Percentiles rank a stretch among this genome's conserved stretches.
Conservation (phyloP, 1,140 invertebrate genomes). For the Drosophila pseudoobscura region DNA sequence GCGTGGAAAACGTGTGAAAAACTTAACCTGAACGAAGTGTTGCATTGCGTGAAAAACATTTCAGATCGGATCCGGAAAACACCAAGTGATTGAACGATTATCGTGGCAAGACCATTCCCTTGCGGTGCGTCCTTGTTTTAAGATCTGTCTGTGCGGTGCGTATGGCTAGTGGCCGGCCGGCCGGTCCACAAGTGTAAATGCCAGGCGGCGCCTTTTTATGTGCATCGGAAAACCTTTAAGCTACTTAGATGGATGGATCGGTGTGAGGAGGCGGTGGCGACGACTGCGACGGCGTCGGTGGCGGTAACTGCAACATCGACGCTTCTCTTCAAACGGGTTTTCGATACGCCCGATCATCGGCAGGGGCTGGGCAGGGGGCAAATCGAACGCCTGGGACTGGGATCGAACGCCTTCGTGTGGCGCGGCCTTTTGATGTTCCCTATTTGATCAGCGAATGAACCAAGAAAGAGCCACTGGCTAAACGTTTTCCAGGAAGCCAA, state of each 20-base stretch:
- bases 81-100: slow-evolving; percentile 20
- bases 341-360: slow-evolving; percentile 47
- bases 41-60: too few species aligned
- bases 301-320: slow-evolving; percentile 40
- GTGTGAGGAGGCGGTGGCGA: slow-evolving; percentile 48
- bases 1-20: slow-evolving; percentile 45
- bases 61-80: too few species aligned
- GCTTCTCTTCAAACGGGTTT: slow-evolving; percentile 64
- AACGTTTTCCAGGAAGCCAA: slow-evolving; percentile 60
- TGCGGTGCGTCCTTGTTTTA: too few species aligned
- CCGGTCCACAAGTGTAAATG: slow-evolving; percentile 59
- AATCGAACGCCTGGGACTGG: slow-evolving; percentile 23
- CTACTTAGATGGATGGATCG: slow-evolving; percentile 75
- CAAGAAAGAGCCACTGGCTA: slow-evolving; percentile 17
- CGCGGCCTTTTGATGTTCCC: slow-evolving; percentile 70
- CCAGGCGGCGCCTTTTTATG: slow-evolving; percentile 68
- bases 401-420: slow-evolving; percentile 10
- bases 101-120: background rate
- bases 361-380: slow-evolving; percentile 9
- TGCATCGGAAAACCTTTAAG: slow-evolving; percentile 46
- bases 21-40: background rate
- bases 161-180: slow-evolving; percentile 68
- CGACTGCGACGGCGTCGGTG: slow-evolving; percentile 45
- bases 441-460: slow-evolving; percentile 17
- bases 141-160: slow-evolving; percentile 37